A percentile compares a stretch with the other conserved stretches of the same genome.
Evolutionary conservation across 2,113 vertebrate species (phyloP).

Genomic region (Zosterops lateralis): DNA sequence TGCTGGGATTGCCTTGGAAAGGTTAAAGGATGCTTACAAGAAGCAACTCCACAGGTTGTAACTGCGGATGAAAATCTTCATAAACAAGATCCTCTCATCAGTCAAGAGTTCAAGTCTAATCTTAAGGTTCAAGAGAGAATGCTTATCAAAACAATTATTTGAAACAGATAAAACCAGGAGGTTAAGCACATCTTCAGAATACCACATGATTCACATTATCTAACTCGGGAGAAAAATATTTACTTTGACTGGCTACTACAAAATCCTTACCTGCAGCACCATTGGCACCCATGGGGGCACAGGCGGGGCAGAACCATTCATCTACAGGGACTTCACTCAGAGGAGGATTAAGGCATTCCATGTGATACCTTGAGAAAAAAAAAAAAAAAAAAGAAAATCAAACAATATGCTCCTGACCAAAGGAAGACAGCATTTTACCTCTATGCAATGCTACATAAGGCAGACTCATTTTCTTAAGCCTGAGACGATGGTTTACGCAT

Average conservation of each 20-base stretch:
- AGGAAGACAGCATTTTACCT: background rate
- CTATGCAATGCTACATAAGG: background rate
- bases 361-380: slow-evolving; percentile 84
- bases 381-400: background rate
- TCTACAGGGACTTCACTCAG: slow-evolving; percentile 91
- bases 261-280: slow-evolving; percentile 46
- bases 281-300: slow-evolving; percentile 62
- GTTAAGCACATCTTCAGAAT: background rate
- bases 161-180: background rate
- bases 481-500: background rate
- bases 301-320: slow-evolving; percentile 97
- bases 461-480: background rate
- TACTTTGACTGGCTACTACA: background rate
- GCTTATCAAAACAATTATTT: background rate
- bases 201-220: background rate
- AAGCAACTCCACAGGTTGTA: background rate
- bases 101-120: background rate
- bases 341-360: slow-evolving; percentile 94
- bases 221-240: background rate
- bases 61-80: background rate
- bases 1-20: background rate
- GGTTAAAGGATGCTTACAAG: background rate
- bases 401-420: background rate
- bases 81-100: background rate
- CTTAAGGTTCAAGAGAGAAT: background rate